Base-by-base conservation (phyloP, 2,797 vertebrate species). In the Darevskia nairensis region DNA sequence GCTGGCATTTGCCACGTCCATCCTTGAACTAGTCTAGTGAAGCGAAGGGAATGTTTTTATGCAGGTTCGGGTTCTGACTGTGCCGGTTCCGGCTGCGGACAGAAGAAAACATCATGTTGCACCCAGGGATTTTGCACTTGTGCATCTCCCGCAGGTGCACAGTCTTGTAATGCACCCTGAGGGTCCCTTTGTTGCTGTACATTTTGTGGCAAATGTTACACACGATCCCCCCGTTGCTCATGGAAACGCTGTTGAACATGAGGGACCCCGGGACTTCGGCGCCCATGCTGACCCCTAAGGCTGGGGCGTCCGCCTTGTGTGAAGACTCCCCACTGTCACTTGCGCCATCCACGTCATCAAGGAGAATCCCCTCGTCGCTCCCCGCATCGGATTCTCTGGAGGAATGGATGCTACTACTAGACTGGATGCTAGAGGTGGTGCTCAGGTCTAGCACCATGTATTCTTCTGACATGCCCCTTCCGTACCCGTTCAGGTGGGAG, bases 201-300 rank as follows among this genome's bases (percentile, higher is more conserved):
- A 98, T 98, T 98, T 99, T 99, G 97, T 98, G 98, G 97, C 99
- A 99, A 97, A 99, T 99, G 97, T 97, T 98, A 97, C 99, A 99
- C 96, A 99, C 97, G 96, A 99, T 98, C 95, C 98, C 98, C 93
- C 97, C 97, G 89, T 97, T 97, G 96, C 97, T 98, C 95, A 97
- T 97, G 23, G 96, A 97, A 95, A 98, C 95, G 23, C 97, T 97
- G 93, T 97, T 97, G 95, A 98, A 97, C 95, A 98, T 97, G 84
- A 98, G 97, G 76, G 98, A 98, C 92, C 97, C 97, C 41, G 96
- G 92, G 90, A 96, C 93, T 89, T 97, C 97, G 15, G 96, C 92
- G 86, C 96, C 96, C 35, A 96, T 94, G 93, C 96, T 93, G 89
- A 96, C 94, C 76, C 95, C 96, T 93, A 96, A 96, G 94, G 97